These are phyloP conservation scores for Caenorhabditis tropicalis DNA, from an alignment of 1,140 invertebrate genomes.

Conservation along the genomic window DNA sequence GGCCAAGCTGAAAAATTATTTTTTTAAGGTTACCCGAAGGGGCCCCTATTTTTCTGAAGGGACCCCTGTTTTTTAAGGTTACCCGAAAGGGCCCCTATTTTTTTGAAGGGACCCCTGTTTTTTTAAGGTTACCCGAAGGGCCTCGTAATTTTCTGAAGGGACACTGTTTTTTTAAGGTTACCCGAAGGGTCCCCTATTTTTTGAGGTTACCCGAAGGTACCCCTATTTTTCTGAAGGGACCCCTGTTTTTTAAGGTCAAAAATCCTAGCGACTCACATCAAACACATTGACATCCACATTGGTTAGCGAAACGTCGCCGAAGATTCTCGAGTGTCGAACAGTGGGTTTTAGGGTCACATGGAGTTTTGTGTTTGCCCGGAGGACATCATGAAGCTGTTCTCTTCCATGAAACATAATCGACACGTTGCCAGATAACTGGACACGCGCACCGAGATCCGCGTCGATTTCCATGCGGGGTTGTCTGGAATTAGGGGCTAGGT, in stretches of 20 bases:
- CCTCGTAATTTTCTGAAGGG: no score
- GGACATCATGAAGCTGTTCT: constrained; percentile 38
- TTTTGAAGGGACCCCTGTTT: no score
- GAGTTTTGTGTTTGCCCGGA: constrained; percentile 52
- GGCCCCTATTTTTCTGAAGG: no score
- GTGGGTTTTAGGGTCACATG: constrained; percentile 58
- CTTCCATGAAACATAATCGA: constrained; percentile 54
- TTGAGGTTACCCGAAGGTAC: no score
- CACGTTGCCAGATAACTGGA: constrained; percentile 52
- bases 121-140: no score
- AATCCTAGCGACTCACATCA: constrained; percentile 55
- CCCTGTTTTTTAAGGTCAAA: no score
- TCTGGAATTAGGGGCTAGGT: no score
- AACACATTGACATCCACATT: constrained; percentile 58
- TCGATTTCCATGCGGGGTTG: constrained; percentile 53
- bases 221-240: no score
- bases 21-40: neutral
- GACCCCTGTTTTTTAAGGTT: no score
- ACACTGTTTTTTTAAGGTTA: no score
- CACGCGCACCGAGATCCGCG: constrained; percentile 49
- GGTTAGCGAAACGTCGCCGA: constrained; percentile 60
- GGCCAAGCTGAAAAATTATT: constrained; percentile 51
- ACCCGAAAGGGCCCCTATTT: no score
- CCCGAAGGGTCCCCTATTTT: no score
- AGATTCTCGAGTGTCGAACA: constrained; percentile 53